These are phyloP conservation scores for Drosophila nigricruria DNA, from an alignment of 2,888 invertebrate genomes.

Conservation along the genomic window DNA sequence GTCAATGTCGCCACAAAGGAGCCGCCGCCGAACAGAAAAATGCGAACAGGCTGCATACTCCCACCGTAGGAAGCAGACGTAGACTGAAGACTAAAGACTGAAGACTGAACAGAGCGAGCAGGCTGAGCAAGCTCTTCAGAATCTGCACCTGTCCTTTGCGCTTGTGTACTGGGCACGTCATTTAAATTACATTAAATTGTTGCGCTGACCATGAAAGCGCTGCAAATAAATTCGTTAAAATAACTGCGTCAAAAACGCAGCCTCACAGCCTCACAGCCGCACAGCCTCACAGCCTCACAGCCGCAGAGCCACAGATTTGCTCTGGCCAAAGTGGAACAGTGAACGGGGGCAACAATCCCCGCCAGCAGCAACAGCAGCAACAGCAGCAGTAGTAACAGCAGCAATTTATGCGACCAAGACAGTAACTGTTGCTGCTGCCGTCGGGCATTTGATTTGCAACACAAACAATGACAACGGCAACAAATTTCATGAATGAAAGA, in stretches of 20 bases:
- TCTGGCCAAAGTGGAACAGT: constrained; percentile 70
- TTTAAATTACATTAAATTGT: constrained; percentile 84
- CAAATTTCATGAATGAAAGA: constrained; percentile 82
- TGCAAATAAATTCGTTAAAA: constrained; percentile 82
- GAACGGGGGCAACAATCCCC: constrained; percentile 68
- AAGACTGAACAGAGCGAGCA: constrained; percentile 5
- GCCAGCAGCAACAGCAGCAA: constrained; percentile 54
- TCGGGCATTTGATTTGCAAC: constrained; percentile 80
- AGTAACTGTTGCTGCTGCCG: constrained; percentile 56
- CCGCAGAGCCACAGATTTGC: constrained; percentile 59
- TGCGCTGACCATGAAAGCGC: constrained; percentile 82
- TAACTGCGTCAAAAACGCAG: constrained; percentile 78
- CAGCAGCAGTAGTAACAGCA: constrained; percentile 42
- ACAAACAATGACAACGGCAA: constrained; percentile 83
- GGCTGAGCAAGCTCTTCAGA: constrained; percentile 46
- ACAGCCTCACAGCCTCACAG: constrained; percentile 44
- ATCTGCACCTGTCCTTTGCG: constrained; percentile 67
- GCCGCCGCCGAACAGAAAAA: constrained; percentile 75
- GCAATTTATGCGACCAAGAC: constrained; percentile 71
- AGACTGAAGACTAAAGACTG: constrained; percentile 11
- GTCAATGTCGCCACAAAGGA: constrained; percentile 75
- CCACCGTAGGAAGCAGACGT: constrained; percentile 54
- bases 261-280: constrained; percentile 26
- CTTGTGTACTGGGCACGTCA: constrained; percentile 80
- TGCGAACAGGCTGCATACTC: constrained; percentile 77